These are phyloP conservation scores for Athrips mouffetella DNA, from an alignment of 2,888 invertebrate species.

Conservation along the genomic window DNA sequence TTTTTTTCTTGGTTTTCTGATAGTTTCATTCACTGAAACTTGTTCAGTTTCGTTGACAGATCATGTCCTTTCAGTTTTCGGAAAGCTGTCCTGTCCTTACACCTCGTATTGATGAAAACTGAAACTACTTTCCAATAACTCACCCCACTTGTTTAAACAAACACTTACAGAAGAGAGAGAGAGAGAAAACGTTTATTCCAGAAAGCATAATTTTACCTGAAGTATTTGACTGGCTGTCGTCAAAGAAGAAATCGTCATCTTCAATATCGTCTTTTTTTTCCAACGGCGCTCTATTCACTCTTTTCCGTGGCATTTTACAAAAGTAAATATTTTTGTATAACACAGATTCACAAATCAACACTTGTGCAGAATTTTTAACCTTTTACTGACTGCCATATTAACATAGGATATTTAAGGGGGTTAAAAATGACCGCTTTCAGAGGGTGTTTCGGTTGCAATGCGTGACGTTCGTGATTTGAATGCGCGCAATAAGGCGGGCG, in stretches of 20 bases:
- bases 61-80: too few relatives aligned
- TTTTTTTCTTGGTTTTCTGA: too few relatives aligned
- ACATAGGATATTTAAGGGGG: neutral
- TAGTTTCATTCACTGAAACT: too few relatives aligned
- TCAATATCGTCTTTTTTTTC: conserved; percentile 63
- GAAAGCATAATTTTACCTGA: conserved; percentile 60
- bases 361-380: conserved; percentile 13
- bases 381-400: neutral
- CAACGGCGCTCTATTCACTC: conserved; percentile 51
- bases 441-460: conserved; percentile 22
- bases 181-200: neutral
- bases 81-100: too few relatives aligned
- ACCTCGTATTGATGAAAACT: too few relatives aligned
- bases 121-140: too few relatives aligned
- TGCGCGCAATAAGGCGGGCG: conserved; percentile 64
- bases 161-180: neutral
- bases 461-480: conserved; percentile 53
- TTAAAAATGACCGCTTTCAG: conserved; percentile 1
- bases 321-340: conserved; percentile 36
- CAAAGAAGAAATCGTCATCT: conserved; percentile 70
- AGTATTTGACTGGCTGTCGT: conserved; percentile 65
- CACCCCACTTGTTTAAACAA: too few relatives aligned
- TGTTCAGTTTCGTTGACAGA: too few relatives aligned
- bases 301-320: conserved; percentile 60
- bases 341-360: conserved; percentile 25